Evolutionary conservation across 2,113 vertebrate genomes (phyloP).

Genomic region (Gadus macrocephalus): DNA sequence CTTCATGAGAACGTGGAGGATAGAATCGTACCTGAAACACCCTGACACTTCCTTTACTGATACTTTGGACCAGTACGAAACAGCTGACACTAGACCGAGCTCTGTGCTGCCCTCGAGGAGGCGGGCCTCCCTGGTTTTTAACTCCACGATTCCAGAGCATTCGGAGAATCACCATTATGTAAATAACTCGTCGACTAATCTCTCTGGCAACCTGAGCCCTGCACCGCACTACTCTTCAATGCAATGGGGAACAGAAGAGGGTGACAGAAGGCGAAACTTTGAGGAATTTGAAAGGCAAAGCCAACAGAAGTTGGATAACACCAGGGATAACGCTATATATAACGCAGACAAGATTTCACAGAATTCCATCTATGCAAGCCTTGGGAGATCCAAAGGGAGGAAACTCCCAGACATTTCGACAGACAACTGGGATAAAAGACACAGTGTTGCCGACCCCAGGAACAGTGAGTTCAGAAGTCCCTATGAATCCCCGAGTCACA

Average conservation of each 20-base stretch:
- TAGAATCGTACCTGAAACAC: conserved; percentile 88
- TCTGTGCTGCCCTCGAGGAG: conserved; percentile 76
- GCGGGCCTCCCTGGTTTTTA: conserved; percentile 83
- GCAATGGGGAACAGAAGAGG: conserved; percentile 48
- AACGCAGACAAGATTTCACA: conserved; percentile 59
- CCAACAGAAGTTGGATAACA: conserved; percentile 64
- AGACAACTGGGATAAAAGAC: conserved; percentile 82
- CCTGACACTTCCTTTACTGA: conserved; percentile 70
- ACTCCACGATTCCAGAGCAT: conserved; percentile 82
- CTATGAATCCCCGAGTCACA: conserved; percentile 68
- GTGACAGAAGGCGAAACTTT: conserved; percentile 42
- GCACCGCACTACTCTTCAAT: conserved; percentile 55
- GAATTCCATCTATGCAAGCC: conserved; percentile 63
- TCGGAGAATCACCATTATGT: conserved; percentile 77
- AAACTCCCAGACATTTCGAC: conserved; percentile 49
- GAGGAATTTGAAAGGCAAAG: conserved; percentile 64
- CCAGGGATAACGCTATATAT: conserved; percentile 41
- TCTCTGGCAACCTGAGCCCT: conserved; percentile 36
- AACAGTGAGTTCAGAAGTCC: conserved; percentile 62
- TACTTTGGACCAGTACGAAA: conserved; percentile 73
- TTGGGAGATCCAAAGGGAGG: conserved; percentile 59
- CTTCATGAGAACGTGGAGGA: conserved; percentile 85
- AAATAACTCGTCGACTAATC: conserved; percentile 72
- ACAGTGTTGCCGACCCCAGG: conserved; percentile 85
- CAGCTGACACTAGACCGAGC: conserved; percentile 72